Evolutionary conservation across 2,113 vertebrate species (phyloP), one percentile per base, ranked within the genome.

Genomic region (Paramisgurnus dabryanus): DNA sequence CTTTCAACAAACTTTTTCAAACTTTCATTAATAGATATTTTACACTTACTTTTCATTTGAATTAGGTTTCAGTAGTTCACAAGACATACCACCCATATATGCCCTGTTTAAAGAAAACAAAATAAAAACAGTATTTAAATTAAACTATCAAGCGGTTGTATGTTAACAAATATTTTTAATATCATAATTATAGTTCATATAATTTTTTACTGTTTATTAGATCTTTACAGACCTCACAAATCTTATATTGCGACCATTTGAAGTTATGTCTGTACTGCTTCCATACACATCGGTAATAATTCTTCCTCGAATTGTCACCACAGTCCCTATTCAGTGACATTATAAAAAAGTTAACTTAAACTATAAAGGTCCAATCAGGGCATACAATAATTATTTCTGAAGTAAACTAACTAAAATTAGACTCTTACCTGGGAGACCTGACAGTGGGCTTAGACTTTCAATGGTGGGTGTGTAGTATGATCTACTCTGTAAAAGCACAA

Each of bases 41-140:
- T 53, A 7, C 65, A 3, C 94, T 94, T 86, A 96, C 95, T 92
- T 87, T 11, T 90, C 87, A 85, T 96, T 95, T 78, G 95, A 95
- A 2, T 95, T 81, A 1, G 93, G 90, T 76, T 87, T 87, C 0
- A 95, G 92, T 74, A 96, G 89, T 0, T 93, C 89, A 84, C 95
- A 96, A 0, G 94, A 92, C 94, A 95, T 95, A 77, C 93, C 95
- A 79, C 94, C 93, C 86, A 90, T 82, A 85, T 93, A 96, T 65
- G 92, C 88, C 85, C 95, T 96, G 87, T 41, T 17, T 0, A 34
- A 34, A 34, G 27, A 34, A 34, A 1, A 1, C 27, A 34, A 34
- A 34, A 1, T 1, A 34, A 34, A 34, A 34, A 34, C 27, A 34
- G 27, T 1, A 34, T 34, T 34, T 1, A 34, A 1, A 34, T 34